Evolutionary conservation across 2,888 invertebrate species (phyloP).

Genomic region (Lycaena phlaeas): DNA sequence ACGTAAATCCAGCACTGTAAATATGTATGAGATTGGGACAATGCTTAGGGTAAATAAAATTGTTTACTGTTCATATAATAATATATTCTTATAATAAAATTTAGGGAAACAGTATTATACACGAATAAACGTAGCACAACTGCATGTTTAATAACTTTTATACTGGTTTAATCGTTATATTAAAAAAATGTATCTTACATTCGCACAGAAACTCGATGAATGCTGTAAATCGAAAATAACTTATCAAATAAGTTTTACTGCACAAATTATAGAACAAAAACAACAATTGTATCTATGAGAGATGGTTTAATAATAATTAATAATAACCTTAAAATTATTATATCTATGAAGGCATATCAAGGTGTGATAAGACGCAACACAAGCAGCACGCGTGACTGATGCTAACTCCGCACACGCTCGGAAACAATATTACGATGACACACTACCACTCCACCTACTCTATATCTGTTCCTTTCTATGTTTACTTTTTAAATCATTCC

Average conservation of each 20-base stretch:
- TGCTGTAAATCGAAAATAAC: slow-evolving; percentile 13
- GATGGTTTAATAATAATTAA: slow-evolving; percentile 18
- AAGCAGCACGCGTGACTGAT: slow-evolving; percentile 44
- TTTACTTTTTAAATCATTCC: slow-evolving; percentile 19
- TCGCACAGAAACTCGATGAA: slow-evolving; percentile 9
- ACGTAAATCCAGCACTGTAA: too few species aligned
- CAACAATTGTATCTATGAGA: slow-evolving; percentile 27
- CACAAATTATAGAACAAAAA: slow-evolving; percentile 19
- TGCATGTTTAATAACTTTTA: slow-evolving; percentile 49
- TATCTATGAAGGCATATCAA: slow-evolving; percentile 57
- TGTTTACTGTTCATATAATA: slow-evolving; percentile 45
- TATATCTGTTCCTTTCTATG: slow-evolving; percentile 43
- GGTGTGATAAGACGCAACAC: slow-evolving; percentile 44
- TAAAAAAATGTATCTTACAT: slow-evolving; percentile 31
- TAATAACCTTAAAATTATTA: slow-evolving; percentile 27
- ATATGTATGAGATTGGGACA: too few species aligned
- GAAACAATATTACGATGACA: slow-evolving; percentile 47
- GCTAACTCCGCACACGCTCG: slow-evolving; percentile 39
- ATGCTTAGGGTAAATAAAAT: slow-evolving; percentile 6
- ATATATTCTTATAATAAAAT: slow-evolving; percentile 70
- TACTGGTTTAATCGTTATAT: slow-evolving; percentile 40
- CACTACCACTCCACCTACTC: slow-evolving; percentile 55
- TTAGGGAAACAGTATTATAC: slow-evolving; percentile 71
- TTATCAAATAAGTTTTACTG: slow-evolving; percentile 15
- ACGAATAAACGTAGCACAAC: slow-evolving; percentile 71